Base-by-base conservation (phyloP, 2,888 invertebrate genomes). In the Muscina levida region DNA sequence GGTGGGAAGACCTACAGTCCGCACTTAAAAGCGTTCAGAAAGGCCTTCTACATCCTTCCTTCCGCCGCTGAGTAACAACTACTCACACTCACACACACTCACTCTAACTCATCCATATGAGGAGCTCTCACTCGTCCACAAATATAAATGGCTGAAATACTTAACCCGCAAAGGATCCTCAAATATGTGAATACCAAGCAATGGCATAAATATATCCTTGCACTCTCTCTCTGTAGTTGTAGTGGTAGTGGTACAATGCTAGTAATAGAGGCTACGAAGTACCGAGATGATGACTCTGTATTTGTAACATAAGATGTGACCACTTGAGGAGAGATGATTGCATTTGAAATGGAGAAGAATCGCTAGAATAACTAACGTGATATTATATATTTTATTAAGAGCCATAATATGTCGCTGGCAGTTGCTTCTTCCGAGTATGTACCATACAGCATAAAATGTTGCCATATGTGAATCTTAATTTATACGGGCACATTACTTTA, bases 301-400 rank as follows among this genome's bases (percentile, higher is more conserved):
- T 53, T 79, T 39, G 70, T 51, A 70, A 67, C 75, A 68, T 24
- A 81, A 74, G 74, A 77, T 81, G 72, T 74, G 77, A 77, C 81
- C 81, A 81, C 81, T 81, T 77, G 72, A 81, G 67, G 68, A 31
- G 68, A 31, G 31, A 75, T 72, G 77, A 77, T 77, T 77, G 74
- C 81, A 81, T 81, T 81, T 77, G 81, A 77, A 81, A 77, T 81
- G 65, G 74, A 81, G 77, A 74, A 81, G 74, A 75, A 75, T 68
- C 72, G 74, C 77, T 77, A 77, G 75, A 71, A 74, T 79, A 74
- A 59, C 74, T 74, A 74, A 68, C 72, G 77, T 74, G 74, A 75
- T 81, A 81, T 77, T 37, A 68, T 67, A 81, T 74, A 71, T 68
- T 46, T 81, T 81, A 81, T 75, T 72, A 77, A 77, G 72, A 68